A percentile compares a stretch with the other conserved stretches of the same genome.
Evolutionary conservation across 1,140 invertebrate genomes (phyloP).

Genomic region (Musca vetustissima): DNA sequence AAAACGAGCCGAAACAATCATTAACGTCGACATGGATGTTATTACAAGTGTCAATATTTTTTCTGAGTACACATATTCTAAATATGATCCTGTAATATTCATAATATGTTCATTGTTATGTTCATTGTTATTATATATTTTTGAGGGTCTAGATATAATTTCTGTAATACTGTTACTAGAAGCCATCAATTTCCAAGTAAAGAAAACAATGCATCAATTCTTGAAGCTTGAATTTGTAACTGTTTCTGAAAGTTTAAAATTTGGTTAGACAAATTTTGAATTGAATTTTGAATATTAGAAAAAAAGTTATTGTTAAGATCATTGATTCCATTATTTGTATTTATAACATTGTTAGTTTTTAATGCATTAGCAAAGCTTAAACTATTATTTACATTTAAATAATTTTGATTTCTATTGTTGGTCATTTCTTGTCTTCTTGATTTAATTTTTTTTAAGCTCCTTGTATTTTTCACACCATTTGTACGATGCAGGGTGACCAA

Average conservation of each 20-base stretch:
- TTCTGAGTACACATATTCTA: not conserved
- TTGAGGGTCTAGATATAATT: not conserved
- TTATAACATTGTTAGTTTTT: not conserved
- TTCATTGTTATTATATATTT: slow-evolving; percentile 5
- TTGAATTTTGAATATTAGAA: not conserved
- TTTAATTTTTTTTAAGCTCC: not conserved
- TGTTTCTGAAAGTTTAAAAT: not conserved
- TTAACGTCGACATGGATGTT: not conserved
- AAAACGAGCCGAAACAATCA: slow-evolving; percentile 14
- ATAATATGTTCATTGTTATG: not conserved
- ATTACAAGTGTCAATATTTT: not conserved
- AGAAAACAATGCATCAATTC: not conserved
- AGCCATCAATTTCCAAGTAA: not conserved
- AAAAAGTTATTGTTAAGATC: not conserved
- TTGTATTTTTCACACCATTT: not conserved
- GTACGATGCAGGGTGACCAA: not conserved
- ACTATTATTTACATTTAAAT: not conserved
- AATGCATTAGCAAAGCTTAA: not conserved
- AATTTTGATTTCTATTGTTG: not conserved
- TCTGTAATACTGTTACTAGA: not conserved
- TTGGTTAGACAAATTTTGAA: not conserved
- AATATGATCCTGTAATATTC: not conserved
- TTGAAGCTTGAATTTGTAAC: not conserved
- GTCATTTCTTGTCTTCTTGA: not conserved
- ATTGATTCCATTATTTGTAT: not conserved